These are phyloP conservation scores for Neolamprologus variostigma DNA, from an alignment of 2,113 vertebrate species.

Conservation along the genomic window DNA sequence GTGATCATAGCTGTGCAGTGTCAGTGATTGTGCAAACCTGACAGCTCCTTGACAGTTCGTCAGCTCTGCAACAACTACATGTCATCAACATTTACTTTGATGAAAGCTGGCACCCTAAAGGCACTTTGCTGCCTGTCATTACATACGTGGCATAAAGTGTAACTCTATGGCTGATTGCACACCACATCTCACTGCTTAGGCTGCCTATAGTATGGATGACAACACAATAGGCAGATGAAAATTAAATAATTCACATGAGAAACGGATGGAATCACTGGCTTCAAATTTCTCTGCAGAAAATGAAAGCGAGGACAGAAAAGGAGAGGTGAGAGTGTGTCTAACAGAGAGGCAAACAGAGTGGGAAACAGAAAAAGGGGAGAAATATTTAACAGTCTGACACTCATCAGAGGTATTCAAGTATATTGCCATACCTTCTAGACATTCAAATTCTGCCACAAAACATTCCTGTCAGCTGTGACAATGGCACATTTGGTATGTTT, in stretches of 20 bases:
- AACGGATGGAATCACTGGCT: neutral
- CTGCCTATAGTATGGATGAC: neutral
- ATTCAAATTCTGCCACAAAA: constrained; percentile 4
- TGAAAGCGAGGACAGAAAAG: neutral
- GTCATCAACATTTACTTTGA: constrained; percentile 52
- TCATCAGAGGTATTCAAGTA: constrained; percentile 12
- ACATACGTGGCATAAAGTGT: constrained; percentile 1
- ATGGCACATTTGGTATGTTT: neutral
- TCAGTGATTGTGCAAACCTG: constrained; percentile 28
- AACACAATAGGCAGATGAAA: constrained; percentile 10
- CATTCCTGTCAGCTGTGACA: neutral
- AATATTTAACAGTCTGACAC: constrained; percentile 5
- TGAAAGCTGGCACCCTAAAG: constrained; percentile 59
- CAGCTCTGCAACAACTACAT: constrained; percentile 49
- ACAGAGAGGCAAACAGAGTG: neutral
- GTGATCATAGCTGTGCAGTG: constrained; percentile 46
- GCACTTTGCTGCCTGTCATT: constrained; percentile 43
- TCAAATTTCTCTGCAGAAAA: constrained; percentile 1
- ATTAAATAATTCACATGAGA: constrained; percentile 45
- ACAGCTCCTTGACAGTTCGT: constrained; percentile 54
- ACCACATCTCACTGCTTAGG: neutral
- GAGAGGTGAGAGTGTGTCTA: neutral
- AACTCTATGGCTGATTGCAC: neutral
- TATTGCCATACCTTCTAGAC: constrained; percentile 27
- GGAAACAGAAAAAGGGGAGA: neutral